phyloP scores from a whole-genome alignment of 2,888 invertebrate genomes.

The Artemia sinica region DNA sequence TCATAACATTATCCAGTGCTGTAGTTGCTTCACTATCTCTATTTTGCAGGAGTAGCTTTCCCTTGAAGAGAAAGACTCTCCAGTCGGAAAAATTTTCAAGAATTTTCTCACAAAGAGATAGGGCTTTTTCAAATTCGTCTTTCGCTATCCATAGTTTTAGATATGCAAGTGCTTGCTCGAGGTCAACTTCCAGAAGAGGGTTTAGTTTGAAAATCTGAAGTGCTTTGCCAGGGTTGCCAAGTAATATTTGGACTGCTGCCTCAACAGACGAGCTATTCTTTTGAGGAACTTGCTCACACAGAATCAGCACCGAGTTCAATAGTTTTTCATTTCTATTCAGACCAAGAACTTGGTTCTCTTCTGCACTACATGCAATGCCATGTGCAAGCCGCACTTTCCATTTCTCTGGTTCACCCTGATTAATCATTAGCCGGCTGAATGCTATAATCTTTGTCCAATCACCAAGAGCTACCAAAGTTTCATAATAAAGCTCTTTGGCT shows the following conservation, averaged over 20 bases:
- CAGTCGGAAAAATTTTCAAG: not conserved
- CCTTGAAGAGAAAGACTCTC: not conserved
- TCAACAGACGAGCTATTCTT: not conserved
- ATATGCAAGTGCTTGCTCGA: not conserved
- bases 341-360: too few relatives aligned
- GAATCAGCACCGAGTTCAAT: not conserved
- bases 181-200: not conserved
- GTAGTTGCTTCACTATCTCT: too few relatives aligned
- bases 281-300: not conserved
- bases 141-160: not conserved
- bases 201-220: not conserved
- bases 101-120: not conserved
- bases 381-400: too few relatives aligned
- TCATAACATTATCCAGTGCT: not conserved
- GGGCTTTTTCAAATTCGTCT: constrained; percentile 1
- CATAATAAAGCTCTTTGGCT: not conserved
- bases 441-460: constrained; percentile 3
- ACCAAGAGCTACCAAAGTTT: not conserved
- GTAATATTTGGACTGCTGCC: not conserved
- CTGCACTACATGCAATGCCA: too few relatives aligned
- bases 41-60: not conserved
- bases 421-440: not conserved
- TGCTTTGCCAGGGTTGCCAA: not conserved
- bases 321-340: too few relatives aligned
- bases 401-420: not conserved